A percentile compares a stretch with the other conserved stretches of the same genome.
phyloP scores from a whole-genome alignment of 30 jellyfish, hydroid and myxozoan species.

The Pelagia noctiluca region DNA sequence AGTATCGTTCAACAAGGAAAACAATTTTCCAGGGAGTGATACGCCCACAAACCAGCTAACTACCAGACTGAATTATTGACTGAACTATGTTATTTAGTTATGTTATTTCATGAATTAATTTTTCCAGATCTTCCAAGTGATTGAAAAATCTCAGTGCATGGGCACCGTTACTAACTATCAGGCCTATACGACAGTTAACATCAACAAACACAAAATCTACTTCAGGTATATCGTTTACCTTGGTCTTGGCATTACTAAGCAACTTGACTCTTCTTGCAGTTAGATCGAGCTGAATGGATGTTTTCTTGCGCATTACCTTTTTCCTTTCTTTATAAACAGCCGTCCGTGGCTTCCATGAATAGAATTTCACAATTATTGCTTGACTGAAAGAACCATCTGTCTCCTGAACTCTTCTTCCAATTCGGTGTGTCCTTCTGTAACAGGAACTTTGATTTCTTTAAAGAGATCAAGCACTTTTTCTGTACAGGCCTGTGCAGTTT shows the following conservation, averaged over 20 bases:
- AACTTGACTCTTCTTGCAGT: constrained; percentile 19
- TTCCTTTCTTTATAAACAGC: constrained; percentile 8
- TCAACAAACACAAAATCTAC: constrained; percentile 12
- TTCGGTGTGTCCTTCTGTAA: constrained; percentile 33
- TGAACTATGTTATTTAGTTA: no score
- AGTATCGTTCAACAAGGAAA: constrained; percentile 1
- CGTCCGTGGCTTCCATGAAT: constrained; percentile 16
- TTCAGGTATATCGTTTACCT: constrained; percentile 19
- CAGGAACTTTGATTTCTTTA: constrained; percentile 19
- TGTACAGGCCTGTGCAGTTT: constrained; percentile 18
- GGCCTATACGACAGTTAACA: constrained; percentile 22
- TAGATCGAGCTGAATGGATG: constrained; percentile 19
- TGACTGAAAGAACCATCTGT: constrained; percentile 22
- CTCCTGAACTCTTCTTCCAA: constrained; percentile 19
- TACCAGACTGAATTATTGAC: not conserved
- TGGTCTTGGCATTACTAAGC: constrained; percentile 7
- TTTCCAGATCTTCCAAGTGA: constrained; percentile 19
- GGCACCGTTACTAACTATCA: constrained; percentile 1
- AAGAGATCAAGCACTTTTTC: constrained; percentile 23
- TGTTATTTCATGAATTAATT: not conserved
- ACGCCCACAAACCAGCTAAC: constrained; percentile 2
- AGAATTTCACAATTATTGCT: constrained; percentile 11
- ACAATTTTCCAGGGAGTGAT: constrained; percentile 19
- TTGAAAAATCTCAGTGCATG: constrained; percentile 5
- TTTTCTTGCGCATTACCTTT: constrained; percentile 4